Base-by-base conservation (phyloP, 2,888 invertebrate species). In the Drosophila meridionalis region DNA sequence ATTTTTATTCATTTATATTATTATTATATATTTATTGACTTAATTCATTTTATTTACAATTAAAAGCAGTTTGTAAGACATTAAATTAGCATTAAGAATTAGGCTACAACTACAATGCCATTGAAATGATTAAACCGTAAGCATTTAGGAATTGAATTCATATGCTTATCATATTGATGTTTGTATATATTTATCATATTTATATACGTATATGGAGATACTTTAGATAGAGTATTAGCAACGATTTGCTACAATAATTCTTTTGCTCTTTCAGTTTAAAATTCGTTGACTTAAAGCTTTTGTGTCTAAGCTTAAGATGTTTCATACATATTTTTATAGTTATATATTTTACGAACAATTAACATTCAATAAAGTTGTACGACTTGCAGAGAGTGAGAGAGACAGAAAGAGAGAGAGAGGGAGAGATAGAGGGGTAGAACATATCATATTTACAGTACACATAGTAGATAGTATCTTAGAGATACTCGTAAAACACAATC, bases 401-500 rank as follows among this genome's bases (percentile, higher is more conserved):
- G 20, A 20, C 20, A 20, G 20, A 20, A 20, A 20, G 20, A 20
- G 20, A 20, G 30, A 61, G n/a, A 30, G 55, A 32, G 38, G 63
- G 47, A 57, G 26, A 63, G n/a, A 65, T 9, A 7, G 4, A 28
- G 4, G 4, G 30, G 32, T 8, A 20, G 20, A 20, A 11, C 68
- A 48, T 74, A 43, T 65, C 64, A 69, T 84, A 83, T 84, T 74
- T 85, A 86, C 86, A 82, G 64, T 47, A 57, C 56, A 71, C 57
- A 53, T 45, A 55, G 28, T 50, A 36, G 36, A 36, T 47, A 42
- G 40, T 47, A 69, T 70, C 80, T 94, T 95, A 95, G 90, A 95
- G 94, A 92, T 96, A 96, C 91, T 96, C 95, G 66, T 95, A 96
- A 92, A 96, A 96, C 90, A 95, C 94, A 83, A 95, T 95, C 96